A percentile compares a stretch with the other conserved stretches of the same genome.
These are phyloP conservation scores for Coleophora deauratella DNA, from an alignment of 2,888 invertebrate genomes.

Conservation along the genomic window DNA sequence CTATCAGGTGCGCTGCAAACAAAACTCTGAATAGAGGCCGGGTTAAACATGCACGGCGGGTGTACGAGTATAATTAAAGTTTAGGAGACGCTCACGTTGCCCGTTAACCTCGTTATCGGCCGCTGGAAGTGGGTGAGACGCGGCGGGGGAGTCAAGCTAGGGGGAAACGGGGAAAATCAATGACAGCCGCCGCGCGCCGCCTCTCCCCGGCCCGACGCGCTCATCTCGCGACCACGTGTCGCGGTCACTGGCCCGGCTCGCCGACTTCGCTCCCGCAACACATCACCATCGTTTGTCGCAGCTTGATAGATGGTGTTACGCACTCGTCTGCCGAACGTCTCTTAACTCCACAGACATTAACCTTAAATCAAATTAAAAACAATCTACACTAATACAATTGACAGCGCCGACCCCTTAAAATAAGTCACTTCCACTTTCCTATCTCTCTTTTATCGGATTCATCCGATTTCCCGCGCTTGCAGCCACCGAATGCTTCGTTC, in stretches of 20 bases:
- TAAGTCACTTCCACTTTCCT: too few species aligned
- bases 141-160: constrained; percentile 55
- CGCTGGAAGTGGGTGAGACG: constrained; percentile 74
- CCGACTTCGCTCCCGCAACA: constrained; percentile 21
- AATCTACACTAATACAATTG: too few species aligned
- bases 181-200: constrained; percentile 73
- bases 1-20: constrained; percentile 68
- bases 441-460: too few species aligned
- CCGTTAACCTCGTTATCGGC: constrained; percentile 75
- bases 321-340: constrained; percentile 10
- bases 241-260: constrained; percentile 65
- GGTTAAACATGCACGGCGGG: constrained; percentile 72
- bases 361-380: not conserved
- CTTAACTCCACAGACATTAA: constrained; percentile 4
- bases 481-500: constrained; percentile 7
- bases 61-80: constrained; percentile 74
- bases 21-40: constrained; percentile 67
- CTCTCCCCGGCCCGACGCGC: constrained; percentile 67
- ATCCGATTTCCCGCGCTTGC: too few species aligned
- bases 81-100: constrained; percentile 75
- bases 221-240: constrained; percentile 71
- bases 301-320: constrained; percentile 7
- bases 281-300: constrained; percentile 25
- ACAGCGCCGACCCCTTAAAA: too few species aligned
- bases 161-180: constrained; percentile 70